These are phyloP conservation scores for Acipenser oxyrinchus DNA, from an alignment of 2,797 vertebrate species.

Conservation along the genomic window DNA sequence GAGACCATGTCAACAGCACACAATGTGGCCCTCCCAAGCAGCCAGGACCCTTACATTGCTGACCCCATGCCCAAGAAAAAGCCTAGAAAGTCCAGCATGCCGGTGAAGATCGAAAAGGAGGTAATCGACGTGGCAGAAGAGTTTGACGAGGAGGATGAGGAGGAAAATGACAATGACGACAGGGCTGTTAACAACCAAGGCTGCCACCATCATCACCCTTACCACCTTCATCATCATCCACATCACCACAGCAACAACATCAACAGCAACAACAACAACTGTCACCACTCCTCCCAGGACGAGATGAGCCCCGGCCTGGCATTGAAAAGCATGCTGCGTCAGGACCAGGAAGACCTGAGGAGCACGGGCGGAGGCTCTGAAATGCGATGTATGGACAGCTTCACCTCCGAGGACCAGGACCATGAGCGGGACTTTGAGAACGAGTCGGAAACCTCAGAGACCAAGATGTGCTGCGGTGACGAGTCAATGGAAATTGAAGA, in stretches of 20 bases:
- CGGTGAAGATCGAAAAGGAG: constrained; percentile 98
- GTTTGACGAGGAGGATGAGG: constrained; percentile 90
- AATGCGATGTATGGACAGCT: constrained; percentile 85
- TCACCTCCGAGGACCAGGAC: constrained; percentile 96
- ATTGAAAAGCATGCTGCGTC: constrained; percentile 83
- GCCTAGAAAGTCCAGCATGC: constrained; percentile 97
- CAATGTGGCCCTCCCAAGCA: constrained; percentile 54
- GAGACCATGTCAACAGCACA: constrained; percentile 47
- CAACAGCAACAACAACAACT: constrained; percentile 57
- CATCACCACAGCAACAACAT: constrained; percentile 52
- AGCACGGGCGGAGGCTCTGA: constrained; percentile 60
- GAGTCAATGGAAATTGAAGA: constrained; percentile 85
- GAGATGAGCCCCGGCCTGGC: constrained; percentile 89
- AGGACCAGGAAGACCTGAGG: constrained; percentile 74
- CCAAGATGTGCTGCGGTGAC: constrained; percentile 79
- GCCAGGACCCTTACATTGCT: constrained; percentile 55
- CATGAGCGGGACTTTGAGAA: constrained; percentile 96
- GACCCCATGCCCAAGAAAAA: constrained; percentile 96
- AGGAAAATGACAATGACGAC: constrained; percentile 66
- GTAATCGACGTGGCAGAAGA: constrained; percentile 93
- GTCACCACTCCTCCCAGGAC: constrained; percentile 86
- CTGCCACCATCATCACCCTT: constrained; percentile 22
- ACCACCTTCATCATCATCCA: constrained; percentile 46
- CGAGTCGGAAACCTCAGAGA: constrained; percentile 92
- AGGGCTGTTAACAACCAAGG: constrained; percentile 17